Percentiles rank a stretch among this genome's conserved stretches.
Evolutionary conservation across 2,888 invertebrate genomes (phyloP).

Genomic region (Limulus polyphemus): DNA sequence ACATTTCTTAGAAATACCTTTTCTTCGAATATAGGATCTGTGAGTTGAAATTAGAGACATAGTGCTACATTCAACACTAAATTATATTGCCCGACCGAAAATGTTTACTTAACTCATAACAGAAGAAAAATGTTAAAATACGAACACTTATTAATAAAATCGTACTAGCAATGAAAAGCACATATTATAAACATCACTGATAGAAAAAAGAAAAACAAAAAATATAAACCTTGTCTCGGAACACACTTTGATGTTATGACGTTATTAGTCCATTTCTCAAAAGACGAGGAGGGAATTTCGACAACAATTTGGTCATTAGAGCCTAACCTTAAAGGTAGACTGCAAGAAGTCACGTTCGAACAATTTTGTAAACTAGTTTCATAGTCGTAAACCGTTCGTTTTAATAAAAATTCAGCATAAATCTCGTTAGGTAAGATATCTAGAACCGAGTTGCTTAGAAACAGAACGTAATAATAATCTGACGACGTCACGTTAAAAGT

Average conservation of each 20-base stretch:
- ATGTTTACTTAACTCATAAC: too few relatives aligned
- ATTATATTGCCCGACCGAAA: too few relatives aligned
- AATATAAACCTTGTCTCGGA: constrained; percentile 13
- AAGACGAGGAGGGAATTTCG: constrained; percentile 4
- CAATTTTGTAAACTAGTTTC: constrained; percentile 50
- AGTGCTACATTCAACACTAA: too few relatives aligned
- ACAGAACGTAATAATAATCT: constrained; percentile 70
- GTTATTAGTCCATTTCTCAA: constrained; percentile 6
- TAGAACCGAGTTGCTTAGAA: constrained; percentile 64
- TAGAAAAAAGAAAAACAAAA: constrained; percentile 9
- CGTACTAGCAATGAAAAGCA: constrained; percentile 8
- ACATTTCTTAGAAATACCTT: too few relatives aligned
- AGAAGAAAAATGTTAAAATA: too few relatives aligned
- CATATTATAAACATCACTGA: constrained; percentile 12
- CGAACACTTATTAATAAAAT: too few relatives aligned
- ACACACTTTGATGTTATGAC: constrained; percentile 7
- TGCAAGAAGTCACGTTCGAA: constrained; percentile 51
- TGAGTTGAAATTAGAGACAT: too few relatives aligned
- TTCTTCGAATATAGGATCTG: too few relatives aligned
- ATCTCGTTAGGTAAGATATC: constrained; percentile 49
- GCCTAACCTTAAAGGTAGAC: constrained; percentile 53
- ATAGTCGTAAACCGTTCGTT: constrained; percentile 57
- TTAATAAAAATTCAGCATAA: constrained; percentile 52
- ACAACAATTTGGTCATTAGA: constrained; percentile 52
- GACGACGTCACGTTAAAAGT: constrained; percentile 52